Conservation (phyloP, 2,888 invertebrate genomes). For the Drosophila borealis region DNA sequence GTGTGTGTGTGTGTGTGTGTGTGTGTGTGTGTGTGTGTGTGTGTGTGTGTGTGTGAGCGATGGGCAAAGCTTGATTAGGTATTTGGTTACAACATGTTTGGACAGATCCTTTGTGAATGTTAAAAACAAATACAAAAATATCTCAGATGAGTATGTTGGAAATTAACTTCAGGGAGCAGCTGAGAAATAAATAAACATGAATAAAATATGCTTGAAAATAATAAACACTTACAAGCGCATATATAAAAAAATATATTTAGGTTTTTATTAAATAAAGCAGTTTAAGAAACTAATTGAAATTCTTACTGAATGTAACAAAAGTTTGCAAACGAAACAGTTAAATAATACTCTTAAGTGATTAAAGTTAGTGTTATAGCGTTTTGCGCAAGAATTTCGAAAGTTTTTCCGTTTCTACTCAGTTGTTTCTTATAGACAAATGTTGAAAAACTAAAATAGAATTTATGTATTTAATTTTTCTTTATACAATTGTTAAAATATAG, state of each 20-base stretch:
- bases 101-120: conserved; percentile 37
- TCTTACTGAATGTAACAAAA: conserved; percentile 60
- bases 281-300: conserved; percentile 61
- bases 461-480: conserved; percentile 41
- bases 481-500: conserved; percentile 57
- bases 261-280: conserved; percentile 68
- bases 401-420: conserved; percentile 20
- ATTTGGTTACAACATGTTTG: conserved; percentile 24
- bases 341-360: conserved; percentile 71
- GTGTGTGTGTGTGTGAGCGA: conserved; percentile 9
- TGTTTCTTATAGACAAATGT: conserved; percentile 58
- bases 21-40: conserved; percentile 5
- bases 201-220: conserved; percentile 21
- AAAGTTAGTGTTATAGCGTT: conserved; percentile 61
- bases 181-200: background rate
- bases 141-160: background rate
- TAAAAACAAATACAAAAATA: conserved; percentile 14
- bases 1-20: conserved; percentile 9
- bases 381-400: conserved; percentile 44
- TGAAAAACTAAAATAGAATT: conserved; percentile 47
- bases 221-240: conserved; percentile 41
- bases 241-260: conserved; percentile 62
- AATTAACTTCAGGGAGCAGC: conserved; percentile 2
- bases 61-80: conserved; percentile 28
- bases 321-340: conserved; percentile 49